Conservation (phyloP, 2,888 invertebrate species). For the Argynnis bischoffii region DNA sequence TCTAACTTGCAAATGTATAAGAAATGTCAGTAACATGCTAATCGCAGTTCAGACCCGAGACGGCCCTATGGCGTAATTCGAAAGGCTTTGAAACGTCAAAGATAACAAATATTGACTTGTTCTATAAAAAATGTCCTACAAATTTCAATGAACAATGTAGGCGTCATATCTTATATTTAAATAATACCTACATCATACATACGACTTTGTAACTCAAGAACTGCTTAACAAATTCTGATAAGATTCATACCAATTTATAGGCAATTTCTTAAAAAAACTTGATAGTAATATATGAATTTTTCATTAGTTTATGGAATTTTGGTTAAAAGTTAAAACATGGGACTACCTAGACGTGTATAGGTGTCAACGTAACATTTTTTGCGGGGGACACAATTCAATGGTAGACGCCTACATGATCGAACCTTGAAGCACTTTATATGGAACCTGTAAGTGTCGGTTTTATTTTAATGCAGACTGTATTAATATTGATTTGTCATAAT, state of each 20-base stretch:
- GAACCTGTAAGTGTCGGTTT: slow-evolving; percentile 58
- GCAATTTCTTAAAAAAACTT: too few relatives aligned
- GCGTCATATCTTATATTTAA: background rate
- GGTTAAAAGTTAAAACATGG: too few relatives aligned
- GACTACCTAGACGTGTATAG: slow-evolving; percentile 9
- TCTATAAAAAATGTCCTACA: too few relatives aligned
- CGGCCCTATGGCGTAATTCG: slow-evolving; percentile 18
- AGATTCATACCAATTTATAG: too few relatives aligned
- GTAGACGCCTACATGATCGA: slow-evolving; percentile 58
- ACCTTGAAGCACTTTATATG: slow-evolving; percentile 67
- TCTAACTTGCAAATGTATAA: slow-evolving; percentile 15
- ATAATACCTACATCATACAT: too few relatives aligned
- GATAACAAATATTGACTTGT: background rate
- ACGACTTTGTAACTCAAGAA: too few relatives aligned
- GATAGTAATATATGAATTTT: too few relatives aligned
- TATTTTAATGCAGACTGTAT: slow-evolving; percentile 52
- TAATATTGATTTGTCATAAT: slow-evolving; percentile 14
- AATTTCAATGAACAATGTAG: background rate
- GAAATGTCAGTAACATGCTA: slow-evolving; percentile 23
- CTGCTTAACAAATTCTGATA: too few relatives aligned
- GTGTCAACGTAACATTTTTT: slow-evolving; percentile 51
- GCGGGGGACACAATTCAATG: slow-evolving; percentile 67
- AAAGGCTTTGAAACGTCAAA: slow-evolving; percentile 19
- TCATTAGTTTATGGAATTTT: too few relatives aligned
- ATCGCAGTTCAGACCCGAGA: slow-evolving; percentile 20